Evolutionary conservation across 2,797 vertebrate genomes (phyloP).

Genomic region (Cyprinodon diabolis): DNA sequence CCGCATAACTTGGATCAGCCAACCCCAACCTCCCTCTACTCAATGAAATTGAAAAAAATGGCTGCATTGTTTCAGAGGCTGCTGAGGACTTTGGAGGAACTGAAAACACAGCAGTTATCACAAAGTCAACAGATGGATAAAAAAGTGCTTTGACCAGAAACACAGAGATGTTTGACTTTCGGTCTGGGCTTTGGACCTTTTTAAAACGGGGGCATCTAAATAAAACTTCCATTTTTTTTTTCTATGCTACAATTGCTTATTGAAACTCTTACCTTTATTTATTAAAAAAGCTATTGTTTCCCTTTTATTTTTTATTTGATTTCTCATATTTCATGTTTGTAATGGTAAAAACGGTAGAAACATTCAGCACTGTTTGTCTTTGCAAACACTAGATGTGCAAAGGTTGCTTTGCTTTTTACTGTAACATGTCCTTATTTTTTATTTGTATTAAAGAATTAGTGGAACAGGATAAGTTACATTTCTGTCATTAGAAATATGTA

Average conservation of each 20-base stretch:
- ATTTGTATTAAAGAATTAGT: no score
- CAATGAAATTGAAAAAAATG: constrained; percentile 56
- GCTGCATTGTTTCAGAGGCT: constrained; percentile 57
- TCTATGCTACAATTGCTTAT: no score
- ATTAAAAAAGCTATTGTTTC: no score
- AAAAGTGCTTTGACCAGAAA: constrained; percentile 14
- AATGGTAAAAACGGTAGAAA: no score
- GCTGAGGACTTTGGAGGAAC: constrained; percentile 41
- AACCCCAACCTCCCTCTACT: constrained; percentile 2
- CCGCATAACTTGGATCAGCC: constrained; percentile 46
- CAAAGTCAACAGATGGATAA: constrained; percentile 57
- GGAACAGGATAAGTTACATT: no score
- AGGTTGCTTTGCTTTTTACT: not conserved
- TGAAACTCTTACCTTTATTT: not conserved
- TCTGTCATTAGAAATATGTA: no score
- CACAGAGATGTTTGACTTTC: constrained; percentile 28
- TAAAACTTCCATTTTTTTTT: not conserved
- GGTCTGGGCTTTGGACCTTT: not conserved
- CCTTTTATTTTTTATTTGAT: no score
- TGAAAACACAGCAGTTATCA: constrained; percentile 39
- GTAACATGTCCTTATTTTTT: not conserved
- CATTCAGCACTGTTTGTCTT: not conserved
- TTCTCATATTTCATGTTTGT: not conserved
- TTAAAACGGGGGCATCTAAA: not conserved
- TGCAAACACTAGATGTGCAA: not conserved